Conservation (phyloP, 2,888 invertebrate genomes). For the Bombyx huttoni region DNA sequence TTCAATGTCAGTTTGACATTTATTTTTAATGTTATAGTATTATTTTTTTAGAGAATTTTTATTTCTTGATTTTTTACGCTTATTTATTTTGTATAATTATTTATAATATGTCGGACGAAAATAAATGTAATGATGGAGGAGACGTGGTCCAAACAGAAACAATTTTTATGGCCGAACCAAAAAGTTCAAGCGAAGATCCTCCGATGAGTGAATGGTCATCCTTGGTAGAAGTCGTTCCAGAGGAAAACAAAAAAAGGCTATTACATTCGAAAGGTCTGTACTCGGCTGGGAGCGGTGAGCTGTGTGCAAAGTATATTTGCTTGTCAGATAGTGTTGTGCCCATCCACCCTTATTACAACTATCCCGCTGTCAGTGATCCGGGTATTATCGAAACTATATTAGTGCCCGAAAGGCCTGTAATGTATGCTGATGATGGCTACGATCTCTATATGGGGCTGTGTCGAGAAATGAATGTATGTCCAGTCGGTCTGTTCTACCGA, state of each 20-base stretch:
- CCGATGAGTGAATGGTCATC: constrained; percentile 29
- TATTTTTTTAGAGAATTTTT: background rate
- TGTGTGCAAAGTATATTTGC: constrained; percentile 23
- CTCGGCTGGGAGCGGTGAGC: constrained; percentile 23
- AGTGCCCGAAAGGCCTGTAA: constrained; percentile 12
- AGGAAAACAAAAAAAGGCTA: constrained; percentile 17
- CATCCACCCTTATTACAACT: constrained; percentile 23
- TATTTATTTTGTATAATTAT: background rate
- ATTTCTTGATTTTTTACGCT: background rate
- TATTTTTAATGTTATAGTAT: background rate
- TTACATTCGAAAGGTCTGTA: constrained; percentile 16
- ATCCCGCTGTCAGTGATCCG: constrained; percentile 27
- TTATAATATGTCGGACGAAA: constrained; percentile 7
- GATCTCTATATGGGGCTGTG: constrained; percentile 26
- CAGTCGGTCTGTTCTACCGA: constrained; percentile 24
- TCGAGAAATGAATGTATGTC: constrained; percentile 21
- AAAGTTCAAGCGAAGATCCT: constrained; percentile 17
- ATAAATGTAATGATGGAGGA: constrained; percentile 3
- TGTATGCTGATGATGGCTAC: constrained; percentile 25
- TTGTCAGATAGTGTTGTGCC: constrained; percentile 24
- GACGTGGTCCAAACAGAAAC: background rate
- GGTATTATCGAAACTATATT: constrained; percentile 26
- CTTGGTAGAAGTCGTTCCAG: constrained; percentile 11
- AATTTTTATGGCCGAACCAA: constrained; percentile 4
- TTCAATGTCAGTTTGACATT: background rate